These are phyloP conservation scores for Aphelenchoides bicaudatus DNA, from an alignment of 2,888 invertebrate genomes.

Conservation along the genomic window DNA sequence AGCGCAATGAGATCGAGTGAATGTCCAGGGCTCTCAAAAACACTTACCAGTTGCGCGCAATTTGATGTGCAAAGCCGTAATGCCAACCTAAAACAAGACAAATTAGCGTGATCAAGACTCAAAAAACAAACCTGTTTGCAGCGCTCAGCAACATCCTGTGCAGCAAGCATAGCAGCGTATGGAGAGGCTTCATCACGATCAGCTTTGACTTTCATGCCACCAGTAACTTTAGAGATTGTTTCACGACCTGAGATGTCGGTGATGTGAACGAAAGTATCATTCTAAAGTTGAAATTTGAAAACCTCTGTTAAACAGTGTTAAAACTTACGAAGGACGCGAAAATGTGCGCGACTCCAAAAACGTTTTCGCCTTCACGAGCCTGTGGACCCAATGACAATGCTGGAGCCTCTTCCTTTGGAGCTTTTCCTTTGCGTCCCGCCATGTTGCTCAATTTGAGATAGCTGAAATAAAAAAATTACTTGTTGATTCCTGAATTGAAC, in stretches of 20 bases:
- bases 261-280: constrained; percentile 99
- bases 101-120: neutral
- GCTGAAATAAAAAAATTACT: neutral
- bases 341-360: constrained; percentile 98
- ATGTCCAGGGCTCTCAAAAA: constrained; percentile 79
- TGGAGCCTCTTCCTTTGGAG: constrained; percentile 90
- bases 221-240: constrained; percentile 76
- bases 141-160: constrained; percentile 98
- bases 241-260: constrained; percentile 90
- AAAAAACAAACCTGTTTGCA: constrained; percentile 74
- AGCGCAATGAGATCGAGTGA: constrained; percentile 92
- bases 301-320: too few relatives aligned
- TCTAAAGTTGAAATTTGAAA: too few relatives aligned
- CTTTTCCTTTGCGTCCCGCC: constrained; percentile 80
- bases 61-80: constrained; percentile 96
- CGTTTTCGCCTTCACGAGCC: constrained; percentile 72
- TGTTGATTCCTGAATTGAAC: neutral
- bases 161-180: constrained; percentile 99
- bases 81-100: constrained; percentile 67
- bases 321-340: constrained; percentile 98
- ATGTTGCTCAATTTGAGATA: constrained; percentile 19
- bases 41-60: constrained; percentile 94
- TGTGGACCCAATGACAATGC: constrained; percentile 72
- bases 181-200: constrained; percentile 99
- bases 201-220: constrained; percentile 96